Evolutionary conservation across 2,888 invertebrate genomes (phyloP).

Genomic region (Synanthedon vespiformis): DNA sequence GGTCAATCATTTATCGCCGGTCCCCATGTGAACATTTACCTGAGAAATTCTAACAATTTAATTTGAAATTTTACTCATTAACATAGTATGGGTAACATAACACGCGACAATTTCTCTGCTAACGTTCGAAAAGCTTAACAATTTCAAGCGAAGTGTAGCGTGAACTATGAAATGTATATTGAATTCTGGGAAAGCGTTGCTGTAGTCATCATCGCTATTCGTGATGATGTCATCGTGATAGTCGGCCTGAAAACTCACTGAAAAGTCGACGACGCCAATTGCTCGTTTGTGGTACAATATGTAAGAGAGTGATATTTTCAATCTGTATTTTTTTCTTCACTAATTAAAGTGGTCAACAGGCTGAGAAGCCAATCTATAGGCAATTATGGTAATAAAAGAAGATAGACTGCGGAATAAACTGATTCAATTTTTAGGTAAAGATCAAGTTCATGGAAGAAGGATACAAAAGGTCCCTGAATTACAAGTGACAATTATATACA

Average conservation of each 20-base stretch:
- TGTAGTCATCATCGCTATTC: neutral
- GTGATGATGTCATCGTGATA: constrained; percentile 12
- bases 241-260: constrained; percentile 5
- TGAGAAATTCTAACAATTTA: neutral
- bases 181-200: constrained; percentile 10
- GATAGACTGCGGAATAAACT: no score
- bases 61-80: neutral
- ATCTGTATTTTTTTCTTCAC: neutral
- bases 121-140: neutral
- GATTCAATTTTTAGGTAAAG: no score
- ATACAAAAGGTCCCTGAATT: no score
- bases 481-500: no score
- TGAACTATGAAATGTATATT: constrained; percentile 4
- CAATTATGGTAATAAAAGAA: no score
- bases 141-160: constrained; percentile 1
- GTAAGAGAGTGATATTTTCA: neutral
- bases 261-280: neutral
- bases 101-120: neutral
- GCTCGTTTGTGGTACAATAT: constrained; percentile 1
- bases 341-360: no score
- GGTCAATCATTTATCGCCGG: no score
- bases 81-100: neutral
- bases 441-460: no score
- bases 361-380: no score
- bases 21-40: no score